phyloP scores from a whole-genome alignment of 2,113 vertebrate species.

The Phalacrocorax pelagicus region DNA sequence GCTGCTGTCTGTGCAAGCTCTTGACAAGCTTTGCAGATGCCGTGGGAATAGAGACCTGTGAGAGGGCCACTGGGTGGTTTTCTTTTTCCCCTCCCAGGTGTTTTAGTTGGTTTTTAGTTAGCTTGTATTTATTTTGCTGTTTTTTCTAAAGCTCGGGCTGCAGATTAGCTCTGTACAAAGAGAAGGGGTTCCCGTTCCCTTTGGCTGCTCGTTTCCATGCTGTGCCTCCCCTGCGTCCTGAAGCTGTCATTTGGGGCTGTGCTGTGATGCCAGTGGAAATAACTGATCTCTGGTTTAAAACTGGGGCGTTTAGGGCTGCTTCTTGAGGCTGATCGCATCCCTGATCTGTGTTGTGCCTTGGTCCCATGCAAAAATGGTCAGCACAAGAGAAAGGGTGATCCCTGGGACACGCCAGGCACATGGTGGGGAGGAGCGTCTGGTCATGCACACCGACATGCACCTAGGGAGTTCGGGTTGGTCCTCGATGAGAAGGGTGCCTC shows the following conservation, averaged over 20 bases:
- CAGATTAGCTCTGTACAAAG: background rate
- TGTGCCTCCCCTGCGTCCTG: background rate
- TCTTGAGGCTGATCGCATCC: accelerated
- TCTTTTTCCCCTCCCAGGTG: background rate
- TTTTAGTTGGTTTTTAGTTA: background rate
- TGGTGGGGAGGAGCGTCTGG: background rate
- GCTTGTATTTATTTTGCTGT: background rate
- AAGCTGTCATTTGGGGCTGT: background rate
- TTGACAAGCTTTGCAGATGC: background rate
- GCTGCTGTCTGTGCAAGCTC: background rate
- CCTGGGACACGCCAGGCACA: background rate
- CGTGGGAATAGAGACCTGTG: background rate
- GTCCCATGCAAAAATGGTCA: background rate
- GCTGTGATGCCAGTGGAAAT: background rate
- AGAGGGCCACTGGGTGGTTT: background rate
- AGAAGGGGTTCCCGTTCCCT: background rate
- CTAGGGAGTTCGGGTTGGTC: background rate
- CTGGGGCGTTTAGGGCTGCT: background rate
- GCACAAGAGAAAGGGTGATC: accelerated
- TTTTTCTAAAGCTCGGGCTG: background rate
- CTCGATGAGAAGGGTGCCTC: accelerated
- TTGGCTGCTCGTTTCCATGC: background rate
- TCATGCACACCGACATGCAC: background rate
- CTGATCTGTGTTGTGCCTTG: background rate
- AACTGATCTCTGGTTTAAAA: background rate